Evolutionary conservation across 2,888 invertebrate genomes (phyloP).

Genomic region (Cantharis flavilabris): DNA sequence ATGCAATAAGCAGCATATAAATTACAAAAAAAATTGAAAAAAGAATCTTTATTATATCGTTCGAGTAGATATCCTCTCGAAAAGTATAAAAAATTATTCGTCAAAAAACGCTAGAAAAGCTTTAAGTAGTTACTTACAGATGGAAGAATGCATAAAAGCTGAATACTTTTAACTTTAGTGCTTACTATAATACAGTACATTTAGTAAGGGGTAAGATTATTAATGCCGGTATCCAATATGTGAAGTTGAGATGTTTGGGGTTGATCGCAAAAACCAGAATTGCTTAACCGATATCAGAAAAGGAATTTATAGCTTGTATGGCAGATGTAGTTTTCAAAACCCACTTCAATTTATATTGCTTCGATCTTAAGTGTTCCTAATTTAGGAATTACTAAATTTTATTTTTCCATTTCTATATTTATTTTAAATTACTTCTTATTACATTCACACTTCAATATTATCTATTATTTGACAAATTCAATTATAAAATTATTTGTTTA

Average conservation of each 20-base stretch:
- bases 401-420: not conserved
- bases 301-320: slow-evolving; percentile 15
- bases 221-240: slow-evolving; percentile 25
- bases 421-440: not conserved
- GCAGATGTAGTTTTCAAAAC: slow-evolving; percentile 17
- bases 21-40: not conserved
- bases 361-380: not conserved
- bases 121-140: slow-evolving; percentile 4
- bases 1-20: not conserved
- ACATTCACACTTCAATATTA: not conserved
- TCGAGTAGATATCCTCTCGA: not conserved
- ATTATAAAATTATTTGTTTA: too few relatives aligned
- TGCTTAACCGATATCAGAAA: slow-evolving; percentile 17
- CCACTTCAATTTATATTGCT: not conserved
- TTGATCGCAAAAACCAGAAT: slow-evolving; percentile 22
- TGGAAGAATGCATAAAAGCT: slow-evolving; percentile 16
- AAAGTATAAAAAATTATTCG: not conserved
- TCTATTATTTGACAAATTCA: too few relatives aligned
- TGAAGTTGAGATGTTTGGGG: slow-evolving; percentile 17
- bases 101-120: not conserved
- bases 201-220: slow-evolving; percentile 23
- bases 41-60: not conserved
- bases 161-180: slow-evolving; percentile 17
- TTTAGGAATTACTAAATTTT: not conserved
- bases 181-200: slow-evolving; percentile 23